phyloP scores from a whole-genome alignment of 2,113 vertebrate species.

The Toxotes jaculatrix region DNA sequence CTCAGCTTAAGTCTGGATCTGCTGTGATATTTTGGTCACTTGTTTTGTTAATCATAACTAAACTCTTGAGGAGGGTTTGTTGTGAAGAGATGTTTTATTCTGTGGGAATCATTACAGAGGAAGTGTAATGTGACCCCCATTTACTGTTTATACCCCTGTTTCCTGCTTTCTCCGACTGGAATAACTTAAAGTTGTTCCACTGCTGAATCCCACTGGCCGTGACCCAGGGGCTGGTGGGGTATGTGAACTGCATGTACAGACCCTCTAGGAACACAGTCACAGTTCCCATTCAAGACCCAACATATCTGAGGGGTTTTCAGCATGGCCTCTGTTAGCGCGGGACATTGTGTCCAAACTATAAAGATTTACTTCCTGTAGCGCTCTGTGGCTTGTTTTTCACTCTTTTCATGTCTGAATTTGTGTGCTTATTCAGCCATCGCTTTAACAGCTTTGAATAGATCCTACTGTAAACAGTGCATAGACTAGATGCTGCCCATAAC shows the following conservation, averaged over 20 bases:
- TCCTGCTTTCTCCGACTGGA: constrained; percentile 79
- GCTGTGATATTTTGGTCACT: constrained; percentile 49
- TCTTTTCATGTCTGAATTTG: not conserved
- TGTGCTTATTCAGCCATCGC: not conserved
- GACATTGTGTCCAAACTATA: constrained; percentile 21
- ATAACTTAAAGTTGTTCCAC: constrained; percentile 72
- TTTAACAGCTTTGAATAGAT: not conserved
- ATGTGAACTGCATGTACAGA: constrained; percentile 74
- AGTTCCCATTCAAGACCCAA: constrained; percentile 58
- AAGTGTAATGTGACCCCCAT: constrained; percentile 76
- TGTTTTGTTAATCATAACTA: constrained; percentile 49
- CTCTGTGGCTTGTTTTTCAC: constrained; percentile 10
- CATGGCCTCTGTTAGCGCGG: constrained; percentile 41
- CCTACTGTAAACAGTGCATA: not conserved
- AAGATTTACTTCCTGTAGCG: constrained; percentile 51
- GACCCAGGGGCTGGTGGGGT: constrained; percentile 73
- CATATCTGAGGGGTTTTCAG: constrained; percentile 52
- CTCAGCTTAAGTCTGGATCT: constrained; percentile 43
- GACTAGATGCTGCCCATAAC: not conserved
- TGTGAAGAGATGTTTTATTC: constrained; percentile 54
- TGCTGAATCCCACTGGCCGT: constrained; percentile 77
- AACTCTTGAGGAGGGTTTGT: constrained; percentile 50
- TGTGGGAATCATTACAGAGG: constrained; percentile 73
- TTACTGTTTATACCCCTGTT: constrained; percentile 82
- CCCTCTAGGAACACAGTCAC: constrained; percentile 53